These are phyloP conservation scores for Phalera bucephala DNA, from an alignment of 2,888 invertebrate genomes.

Conservation along the genomic window DNA sequence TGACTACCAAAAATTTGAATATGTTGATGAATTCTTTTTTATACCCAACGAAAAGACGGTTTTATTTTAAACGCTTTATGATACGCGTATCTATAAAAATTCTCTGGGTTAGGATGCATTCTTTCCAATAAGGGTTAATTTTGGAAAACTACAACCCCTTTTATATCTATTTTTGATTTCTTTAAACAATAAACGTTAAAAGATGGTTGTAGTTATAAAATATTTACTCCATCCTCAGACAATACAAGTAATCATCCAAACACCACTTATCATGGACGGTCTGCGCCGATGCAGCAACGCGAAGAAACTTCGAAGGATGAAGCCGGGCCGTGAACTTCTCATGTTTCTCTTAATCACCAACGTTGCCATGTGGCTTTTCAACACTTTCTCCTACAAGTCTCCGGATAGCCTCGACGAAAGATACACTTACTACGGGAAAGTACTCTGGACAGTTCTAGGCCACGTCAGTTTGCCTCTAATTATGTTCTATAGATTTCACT, in stretches of 20 bases:
- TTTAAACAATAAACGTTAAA: too few relatives aligned
- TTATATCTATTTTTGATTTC: too few relatives aligned
- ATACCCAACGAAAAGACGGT: too few relatives aligned
- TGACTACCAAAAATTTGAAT: too few relatives aligned
- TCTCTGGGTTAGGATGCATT: too few relatives aligned
- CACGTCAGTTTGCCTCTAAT: slow-evolving; percentile 89
- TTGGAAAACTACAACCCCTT: too few relatives aligned
- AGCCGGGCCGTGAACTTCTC: slow-evolving; percentile 89
- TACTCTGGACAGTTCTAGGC: slow-evolving; percentile 88
- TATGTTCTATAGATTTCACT: slow-evolving; percentile 91
- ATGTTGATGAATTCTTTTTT: too few relatives aligned
- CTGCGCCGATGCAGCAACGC: slow-evolving; percentile 88
- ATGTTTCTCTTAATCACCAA: slow-evolving; percentile 90
- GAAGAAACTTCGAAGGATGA: slow-evolving; percentile 83
- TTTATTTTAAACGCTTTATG: too few relatives aligned
- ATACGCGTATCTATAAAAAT: too few relatives aligned
- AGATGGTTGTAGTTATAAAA: too few relatives aligned
- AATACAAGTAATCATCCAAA: slow-evolving; percentile 89
- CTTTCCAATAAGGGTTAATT: too few relatives aligned
- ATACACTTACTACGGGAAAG: slow-evolving; percentile 87
- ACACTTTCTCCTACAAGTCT: slow-evolving; percentile 85
- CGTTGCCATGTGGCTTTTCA: slow-evolving; percentile 89
- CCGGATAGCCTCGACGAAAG: slow-evolving; percentile 78
- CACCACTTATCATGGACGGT: slow-evolving; percentile 88
- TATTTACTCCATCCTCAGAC: slow-evolving; percentile 60